Percentiles rank a stretch among this genome's conserved stretches.
Evolutionary conservation across 2,888 invertebrate species (phyloP).

Genomic region (Orthosia incerta): DNA sequence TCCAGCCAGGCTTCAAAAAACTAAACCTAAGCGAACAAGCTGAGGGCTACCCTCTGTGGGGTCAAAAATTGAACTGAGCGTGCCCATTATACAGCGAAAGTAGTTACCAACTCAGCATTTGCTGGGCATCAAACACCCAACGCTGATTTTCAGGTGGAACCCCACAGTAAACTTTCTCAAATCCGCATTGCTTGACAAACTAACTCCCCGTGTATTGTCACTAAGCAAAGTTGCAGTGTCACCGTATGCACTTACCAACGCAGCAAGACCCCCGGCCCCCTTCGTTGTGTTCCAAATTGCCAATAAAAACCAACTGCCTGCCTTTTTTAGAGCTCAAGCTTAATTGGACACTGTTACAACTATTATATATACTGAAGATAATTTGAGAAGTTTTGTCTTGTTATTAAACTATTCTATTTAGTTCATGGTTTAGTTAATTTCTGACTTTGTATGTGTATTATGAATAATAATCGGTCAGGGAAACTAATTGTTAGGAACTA

Average conservation of each 20-base stretch:
- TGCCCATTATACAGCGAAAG: no score
- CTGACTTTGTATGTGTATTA: background rate
- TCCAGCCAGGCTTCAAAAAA: no score
- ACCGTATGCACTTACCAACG: constrained; percentile 49
- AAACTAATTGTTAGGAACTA: no score
- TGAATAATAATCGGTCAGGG: background rate
- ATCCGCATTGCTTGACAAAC: background rate
- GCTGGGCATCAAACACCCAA: no score
- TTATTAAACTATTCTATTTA: constrained; percentile 23
- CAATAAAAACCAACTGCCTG: constrained; percentile 71
- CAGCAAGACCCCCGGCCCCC: constrained; percentile 44
- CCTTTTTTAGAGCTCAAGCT: constrained; percentile 66
- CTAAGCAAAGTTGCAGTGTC: constrained; percentile 40
- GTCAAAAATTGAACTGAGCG: no score
- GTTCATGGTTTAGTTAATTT: background rate
- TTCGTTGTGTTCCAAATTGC: constrained; percentile 65
- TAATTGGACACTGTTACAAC: constrained; percentile 65
- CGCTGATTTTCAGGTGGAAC: no score
- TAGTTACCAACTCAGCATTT: no score
- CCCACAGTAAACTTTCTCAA: no score
- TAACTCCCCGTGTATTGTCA: constrained; percentile 28
- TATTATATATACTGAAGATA: constrained; percentile 21
- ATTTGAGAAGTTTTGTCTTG: constrained; percentile 25
- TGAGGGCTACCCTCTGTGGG: no score
- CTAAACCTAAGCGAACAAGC: no score